Evolutionary conservation across 2,888 invertebrate genomes (phyloP).

Genomic region (Archips crataeganus): DNA sequence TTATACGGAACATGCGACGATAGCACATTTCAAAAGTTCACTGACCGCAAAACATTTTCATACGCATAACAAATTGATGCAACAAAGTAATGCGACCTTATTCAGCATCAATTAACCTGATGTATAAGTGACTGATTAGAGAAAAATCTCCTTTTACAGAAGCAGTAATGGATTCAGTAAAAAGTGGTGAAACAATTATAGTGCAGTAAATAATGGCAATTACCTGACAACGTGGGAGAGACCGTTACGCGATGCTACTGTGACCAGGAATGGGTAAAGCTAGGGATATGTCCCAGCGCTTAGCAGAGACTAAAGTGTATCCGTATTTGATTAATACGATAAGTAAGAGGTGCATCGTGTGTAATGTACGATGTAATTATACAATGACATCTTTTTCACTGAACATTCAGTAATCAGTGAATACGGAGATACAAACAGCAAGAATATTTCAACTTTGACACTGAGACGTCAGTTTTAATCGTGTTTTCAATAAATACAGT

Average conservation of each 20-base stretch:
- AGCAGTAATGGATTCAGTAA: conserved; percentile 54
- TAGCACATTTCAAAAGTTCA: too few relatives aligned
- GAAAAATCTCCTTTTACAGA: conserved; percentile 37
- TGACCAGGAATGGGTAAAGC: conserved; percentile 41
- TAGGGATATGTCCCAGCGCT: conserved; percentile 4
- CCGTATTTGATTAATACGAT: too few relatives aligned
- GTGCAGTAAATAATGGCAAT: conserved; percentile 65
- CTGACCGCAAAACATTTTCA: too few relatives aligned
- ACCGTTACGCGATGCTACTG: conserved; percentile 59
- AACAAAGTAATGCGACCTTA: conserved; percentile 12
- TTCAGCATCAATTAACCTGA: conserved; percentile 7
- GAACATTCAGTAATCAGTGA: too few relatives aligned
- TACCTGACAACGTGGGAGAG: conserved; percentile 60
- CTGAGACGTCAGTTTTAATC: too few relatives aligned
- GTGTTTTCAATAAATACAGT: too few relatives aligned
- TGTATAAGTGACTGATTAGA: conserved; percentile 32
- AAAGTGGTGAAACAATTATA: conserved; percentile 66
- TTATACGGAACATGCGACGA: too few relatives aligned
- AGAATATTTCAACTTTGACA: too few relatives aligned
- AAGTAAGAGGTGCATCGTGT: too few relatives aligned
- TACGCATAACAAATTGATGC: not conserved
- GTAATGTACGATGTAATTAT: too few relatives aligned
- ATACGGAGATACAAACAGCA: not conserved
- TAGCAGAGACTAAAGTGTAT: not conserved
- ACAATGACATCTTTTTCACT: too few relatives aligned